These are phyloP conservation scores for Nibea coibor DNA, from an alignment of 2,113 vertebrate species.

Conservation along the genomic window DNA sequence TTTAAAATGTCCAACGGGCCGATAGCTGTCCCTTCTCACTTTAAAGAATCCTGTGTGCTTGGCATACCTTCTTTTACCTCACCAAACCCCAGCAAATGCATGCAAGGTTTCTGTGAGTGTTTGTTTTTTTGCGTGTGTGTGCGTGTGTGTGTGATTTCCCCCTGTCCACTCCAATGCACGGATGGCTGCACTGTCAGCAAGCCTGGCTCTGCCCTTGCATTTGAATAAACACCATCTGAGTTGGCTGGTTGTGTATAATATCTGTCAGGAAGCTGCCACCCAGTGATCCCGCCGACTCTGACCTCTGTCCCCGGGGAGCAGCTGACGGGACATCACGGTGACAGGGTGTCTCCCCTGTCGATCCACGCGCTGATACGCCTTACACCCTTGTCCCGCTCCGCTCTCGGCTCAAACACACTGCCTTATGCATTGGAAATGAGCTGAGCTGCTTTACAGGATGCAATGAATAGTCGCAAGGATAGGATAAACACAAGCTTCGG, in stretches of 20 bases:
- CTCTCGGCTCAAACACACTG: slow-evolving; percentile 36
- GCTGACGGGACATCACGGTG: slow-evolving; percentile 64
- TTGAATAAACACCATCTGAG: slow-evolving; percentile 82
- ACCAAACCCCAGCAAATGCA: slow-evolving; percentile 24
- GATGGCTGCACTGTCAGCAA: slow-evolving; percentile 78
- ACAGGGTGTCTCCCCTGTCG: slow-evolving; percentile 75
- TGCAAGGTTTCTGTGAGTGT: neutral
- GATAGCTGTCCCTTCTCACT: neutral
- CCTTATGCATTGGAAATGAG: slow-evolving; percentile 69
- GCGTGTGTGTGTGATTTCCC: slow-evolving; percentile 24
- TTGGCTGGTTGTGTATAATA: slow-evolving; percentile 71
- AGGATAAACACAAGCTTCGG: slow-evolving; percentile 55
- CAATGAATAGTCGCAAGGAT: slow-evolving; percentile 41
- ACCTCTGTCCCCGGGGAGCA: slow-evolving; percentile 69
- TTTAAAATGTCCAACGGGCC: slow-evolving; percentile 9
- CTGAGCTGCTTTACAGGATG: slow-evolving; percentile 32
- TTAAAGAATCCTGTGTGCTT: neutral
- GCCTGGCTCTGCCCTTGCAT: slow-evolving; percentile 68
- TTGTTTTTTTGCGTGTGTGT: neutral
- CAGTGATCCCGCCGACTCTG: slow-evolving; percentile 64
- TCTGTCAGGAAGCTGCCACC: slow-evolving; percentile 78
- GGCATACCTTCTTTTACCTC: neutral
- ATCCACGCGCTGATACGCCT: slow-evolving; percentile 57
- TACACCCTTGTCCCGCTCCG: slow-evolving; percentile 45
- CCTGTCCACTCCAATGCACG: slow-evolving; percentile 56